Base-by-base conservation (phyloP, 2,113 vertebrate genomes). In the Sisor rabdophorus region DNA sequence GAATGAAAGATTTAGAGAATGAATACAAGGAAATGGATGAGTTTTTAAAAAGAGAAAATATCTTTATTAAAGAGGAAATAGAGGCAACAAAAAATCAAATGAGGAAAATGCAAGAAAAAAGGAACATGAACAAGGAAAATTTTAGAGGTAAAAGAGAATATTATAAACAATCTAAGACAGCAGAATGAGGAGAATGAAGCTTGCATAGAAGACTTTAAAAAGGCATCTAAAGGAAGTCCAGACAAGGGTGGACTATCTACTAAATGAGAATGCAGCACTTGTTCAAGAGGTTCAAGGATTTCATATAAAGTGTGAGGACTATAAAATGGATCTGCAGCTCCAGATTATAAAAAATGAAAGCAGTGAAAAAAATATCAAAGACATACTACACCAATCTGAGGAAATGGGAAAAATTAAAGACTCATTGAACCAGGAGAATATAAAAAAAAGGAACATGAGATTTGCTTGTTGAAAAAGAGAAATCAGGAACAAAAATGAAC, bases 51-150 rank as follows among this genome's bases (percentile, higher is more conserved):
- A 64, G 26, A 77, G 77, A 79, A 54, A 75, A 83, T 2, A 0
- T 1, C 4, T 83, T 71, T 63, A 84, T 88, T 79, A 87, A 89
- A 7, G 82, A 78, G 12, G 88, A 90, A 80, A 87, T 71, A 78
- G 87, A 78, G 0, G 84, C 68, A 73, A 84, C 89, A 83, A 90
- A 87, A 75, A 55, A 22, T 77, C 76, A 2, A 82, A 89, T 0
- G 88, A 91, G 22, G 82, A 69, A 48, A 83, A 88, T 73, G 71
- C 87, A 0, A 59, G 73, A 9, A 71, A 44, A 3, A 78, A 47
- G 19, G 79, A 86, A 1, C 32, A 82, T 17, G 73, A 76, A 17
- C 60, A 0, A 80, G 85, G 6, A 55, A 28, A 0, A 15, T 73
- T 0, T 13, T 69, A 1, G 67, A 79, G 48, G 82, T 85, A 59